Evolutionary conservation across 2,888 invertebrate species (phyloP), one percentile per base, ranked within the genome.

Genomic region (Orchesellides sinensis): DNA sequence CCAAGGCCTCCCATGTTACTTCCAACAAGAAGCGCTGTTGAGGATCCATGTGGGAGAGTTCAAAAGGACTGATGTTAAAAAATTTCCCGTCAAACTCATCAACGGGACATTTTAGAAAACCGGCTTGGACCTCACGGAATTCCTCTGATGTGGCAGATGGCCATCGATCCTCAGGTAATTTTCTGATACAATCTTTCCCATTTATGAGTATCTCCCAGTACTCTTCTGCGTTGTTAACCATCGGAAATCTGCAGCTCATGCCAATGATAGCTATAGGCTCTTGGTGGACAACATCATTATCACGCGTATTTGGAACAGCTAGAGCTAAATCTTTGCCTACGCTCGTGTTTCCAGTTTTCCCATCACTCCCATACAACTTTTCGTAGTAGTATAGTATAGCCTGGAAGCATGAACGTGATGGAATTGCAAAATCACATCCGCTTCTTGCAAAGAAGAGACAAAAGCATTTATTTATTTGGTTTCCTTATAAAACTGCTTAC

Each of bases 1-100:
- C 85, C 47, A 85, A 72, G 0, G 75, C 72, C 59, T 85, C 85
- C 85, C 83, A 85, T 4, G 74, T 74, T 0, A 84, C 83, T 52
- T 84, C 85, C 21, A 85, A 21, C 8, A 84, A 32, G 10, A 85
- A 45, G 6, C 85, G 56, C 10, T 82, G 81, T 63, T 85, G 85
- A 1, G 85, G 85, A 47, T 85, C 85, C 56, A 70, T 73, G 32
- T 68, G 74, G 2, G 56, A 47, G 17, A 82, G 23, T 17, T 85
- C 85, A 21, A 61, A 32, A 6, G 65, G 65, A 19, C 65, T 65
- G n/a, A 74, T 74, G 54, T 65, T 56, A 25, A 86, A 86, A 49
- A 86, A 86, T 40, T 84, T 84, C 19, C 82, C 84, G 47, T 86
- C 86, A 61, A 86, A 85, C 40, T 82, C 73, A 21, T 86, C 85